These are phyloP conservation scores for Spodoptera frugiperda DNA, from an alignment of 1,140 invertebrate genomes.

Conservation along the genomic window DNA sequence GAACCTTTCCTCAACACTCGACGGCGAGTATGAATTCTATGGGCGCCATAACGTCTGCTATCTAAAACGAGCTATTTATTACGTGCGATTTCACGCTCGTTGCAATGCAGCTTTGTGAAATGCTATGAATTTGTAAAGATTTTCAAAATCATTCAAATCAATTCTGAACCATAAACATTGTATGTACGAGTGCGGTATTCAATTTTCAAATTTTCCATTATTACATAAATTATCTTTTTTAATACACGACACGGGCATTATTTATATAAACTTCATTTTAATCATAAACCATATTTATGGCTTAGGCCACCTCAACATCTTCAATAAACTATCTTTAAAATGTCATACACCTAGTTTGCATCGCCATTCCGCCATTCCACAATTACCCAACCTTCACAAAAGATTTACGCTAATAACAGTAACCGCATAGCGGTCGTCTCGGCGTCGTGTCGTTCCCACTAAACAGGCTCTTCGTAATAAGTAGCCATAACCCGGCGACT, in stretches of 20 bases:
- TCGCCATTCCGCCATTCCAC: background rate
- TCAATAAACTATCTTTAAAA: background rate
- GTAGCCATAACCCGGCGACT: slow-evolving; percentile 72
- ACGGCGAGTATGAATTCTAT: slow-evolving; percentile 30
- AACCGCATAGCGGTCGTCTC: slow-evolving; percentile 19
- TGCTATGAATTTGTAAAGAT: no score
- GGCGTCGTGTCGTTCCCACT: slow-evolving; percentile 8
- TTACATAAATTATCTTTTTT: no score
- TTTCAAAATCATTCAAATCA: no score
- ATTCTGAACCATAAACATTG: no score
- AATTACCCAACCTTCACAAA: slow-evolving; percentile 13
- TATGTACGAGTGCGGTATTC: no score
- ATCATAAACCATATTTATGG: background rate
- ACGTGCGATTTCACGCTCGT: background rate
- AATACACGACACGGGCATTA: no score
- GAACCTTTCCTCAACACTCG: slow-evolving; percentile 6
- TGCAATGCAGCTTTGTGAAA: background rate
- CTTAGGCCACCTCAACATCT: background rate
- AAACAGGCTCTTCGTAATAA: slow-evolving; percentile 49
- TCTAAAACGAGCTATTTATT: slow-evolving; percentile 45
- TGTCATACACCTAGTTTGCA: slow-evolving; percentile 2
- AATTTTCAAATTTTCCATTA: no score
- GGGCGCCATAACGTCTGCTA: slow-evolving; percentile 68
- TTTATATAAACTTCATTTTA: background rate
- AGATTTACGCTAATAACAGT: slow-evolving; percentile 39